These are phyloP conservation scores for Caenorhabditis auriculariae DNA, from an alignment of 2,888 invertebrate species.

Conservation along the genomic window DNA sequence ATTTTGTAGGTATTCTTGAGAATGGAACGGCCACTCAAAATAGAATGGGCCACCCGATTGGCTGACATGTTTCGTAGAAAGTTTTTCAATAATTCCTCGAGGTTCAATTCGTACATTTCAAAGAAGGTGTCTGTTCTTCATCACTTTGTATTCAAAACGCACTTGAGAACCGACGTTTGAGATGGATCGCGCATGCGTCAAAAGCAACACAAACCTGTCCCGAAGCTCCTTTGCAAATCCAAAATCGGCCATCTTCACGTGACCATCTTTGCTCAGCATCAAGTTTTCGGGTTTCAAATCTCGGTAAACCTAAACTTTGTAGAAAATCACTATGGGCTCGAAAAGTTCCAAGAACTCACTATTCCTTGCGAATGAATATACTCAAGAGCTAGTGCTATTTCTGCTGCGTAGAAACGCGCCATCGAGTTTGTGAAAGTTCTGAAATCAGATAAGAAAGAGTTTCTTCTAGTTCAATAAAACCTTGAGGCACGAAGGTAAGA, in stretches of 20 bases:
- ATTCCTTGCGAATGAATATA: conserved; percentile 87
- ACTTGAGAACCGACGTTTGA: too few species aligned
- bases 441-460: conserved; percentile 1
- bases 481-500: conserved; percentile 44
- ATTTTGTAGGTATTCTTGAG: too few species aligned
- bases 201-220: conserved; percentile 74
- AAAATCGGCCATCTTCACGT: conserved; percentile 95
- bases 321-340: background rate
- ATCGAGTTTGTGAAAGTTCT: conserved; percentile 70
- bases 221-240: conserved; percentile 92
- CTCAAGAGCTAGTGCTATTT: conserved; percentile 89
- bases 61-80: too few species aligned
- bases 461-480: too few species aligned
- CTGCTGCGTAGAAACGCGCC: conserved; percentile 87
- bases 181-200: too few species aligned
- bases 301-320: conserved; percentile 69
- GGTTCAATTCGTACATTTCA: too few species aligned
- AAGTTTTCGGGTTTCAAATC: conserved; percentile 93
- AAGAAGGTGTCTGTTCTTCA: too few species aligned
- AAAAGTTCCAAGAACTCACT: conserved; percentile 66
- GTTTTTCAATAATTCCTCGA: too few species aligned
- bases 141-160: too few species aligned
- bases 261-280: conserved; percentile 86
- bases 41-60: too few species aligned
- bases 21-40: too few species aligned